Evolutionary conservation across 92 coral and sea anemone species (phyloP).

Genomic region (Epizoanthus illoricatus): DNA sequence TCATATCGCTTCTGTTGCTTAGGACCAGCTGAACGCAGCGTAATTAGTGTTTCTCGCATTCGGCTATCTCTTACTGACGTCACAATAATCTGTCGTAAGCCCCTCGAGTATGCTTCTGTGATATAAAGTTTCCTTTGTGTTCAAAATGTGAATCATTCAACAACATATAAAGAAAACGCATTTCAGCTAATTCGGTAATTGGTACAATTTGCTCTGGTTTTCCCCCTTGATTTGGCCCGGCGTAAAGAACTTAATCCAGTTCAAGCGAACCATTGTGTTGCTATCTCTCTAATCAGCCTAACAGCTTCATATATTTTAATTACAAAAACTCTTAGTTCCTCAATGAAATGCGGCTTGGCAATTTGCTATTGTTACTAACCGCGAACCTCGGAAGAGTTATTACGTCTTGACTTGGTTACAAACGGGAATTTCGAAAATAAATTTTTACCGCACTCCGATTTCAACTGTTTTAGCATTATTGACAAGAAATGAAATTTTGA

Average conservation of each 20-base stretch:
- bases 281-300: constrained; percentile 15
- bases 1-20: not conserved
- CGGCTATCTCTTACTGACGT: constrained; percentile 15
- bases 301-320: constrained; percentile 21
- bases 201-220: constrained; percentile 8
- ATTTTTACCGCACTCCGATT: constrained; percentile 2
- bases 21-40: constrained; percentile 5
- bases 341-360: constrained; percentile 11
- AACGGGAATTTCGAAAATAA: not conserved
- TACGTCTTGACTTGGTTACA: constrained; percentile 5
- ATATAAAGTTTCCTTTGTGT: not conserved
- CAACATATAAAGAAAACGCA: not conserved
- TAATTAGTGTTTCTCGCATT: constrained; percentile 1
- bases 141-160: constrained; percentile 5
- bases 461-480: not conserved
- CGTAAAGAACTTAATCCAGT: not conserved
- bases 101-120: not conserved
- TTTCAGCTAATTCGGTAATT: constrained; percentile 15
- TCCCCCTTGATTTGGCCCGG: not conserved
- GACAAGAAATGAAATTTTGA: not conserved
- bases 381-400: not conserved
- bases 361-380: constrained; percentile 19
- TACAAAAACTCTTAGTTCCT: constrained; percentile 7
- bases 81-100: constrained; percentile 12
- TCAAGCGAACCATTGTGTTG: not conserved